Evolutionary conservation across 2,888 invertebrate genomes (phyloP).

Genomic region (Acronicta alni): DNA sequence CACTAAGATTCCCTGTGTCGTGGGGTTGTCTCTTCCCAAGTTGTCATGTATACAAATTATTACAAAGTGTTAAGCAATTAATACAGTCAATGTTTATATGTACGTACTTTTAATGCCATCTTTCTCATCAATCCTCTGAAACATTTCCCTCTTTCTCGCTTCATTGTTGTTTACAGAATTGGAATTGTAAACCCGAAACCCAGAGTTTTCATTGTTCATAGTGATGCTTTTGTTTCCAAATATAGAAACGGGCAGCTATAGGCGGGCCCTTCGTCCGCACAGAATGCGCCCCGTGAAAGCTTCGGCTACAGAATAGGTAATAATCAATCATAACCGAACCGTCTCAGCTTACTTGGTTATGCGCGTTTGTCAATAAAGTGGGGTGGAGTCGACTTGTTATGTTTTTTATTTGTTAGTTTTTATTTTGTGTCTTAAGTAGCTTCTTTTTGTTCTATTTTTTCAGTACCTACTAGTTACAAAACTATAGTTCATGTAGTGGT

Average conservation of each 20-base stretch:
- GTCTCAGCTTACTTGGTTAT: slow-evolving; percentile 80
- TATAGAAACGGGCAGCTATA: slow-evolving; percentile 35
- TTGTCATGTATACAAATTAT: too few species aligned
- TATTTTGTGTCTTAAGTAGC: neutral
- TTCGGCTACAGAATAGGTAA: slow-evolving; percentile 77
- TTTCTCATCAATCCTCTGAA: slow-evolving; percentile 61
- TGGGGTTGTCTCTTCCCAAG: too few species aligned
- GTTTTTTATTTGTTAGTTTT: slow-evolving; percentile 1
- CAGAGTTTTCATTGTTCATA: slow-evolving; percentile 67
- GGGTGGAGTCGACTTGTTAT: slow-evolving; percentile 65
- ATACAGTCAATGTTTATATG: too few species aligned
- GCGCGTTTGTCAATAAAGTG: slow-evolving; percentile 73
- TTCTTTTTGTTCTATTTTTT: too few species aligned
- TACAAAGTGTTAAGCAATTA: too few species aligned
- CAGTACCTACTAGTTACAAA: too few species aligned
- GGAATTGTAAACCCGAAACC: slow-evolving; percentile 70
- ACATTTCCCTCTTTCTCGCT: slow-evolving; percentile 65
- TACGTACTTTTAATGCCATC: slow-evolving; percentile 60
- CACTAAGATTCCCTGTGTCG: too few species aligned
- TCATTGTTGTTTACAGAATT: slow-evolving; percentile 68
- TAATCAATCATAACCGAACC: slow-evolving; percentile 85
- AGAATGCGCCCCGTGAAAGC: slow-evolving; percentile 69
- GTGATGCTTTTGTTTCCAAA: slow-evolving; percentile 52
- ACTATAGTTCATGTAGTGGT: too few species aligned
- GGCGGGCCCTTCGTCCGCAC: slow-evolving; percentile 33